A percentile compares a stretch with the other conserved stretches of the same genome.
phyloP scores from a whole-genome alignment of 2,888 invertebrate species.

The Drosophila antonietae region DNA sequence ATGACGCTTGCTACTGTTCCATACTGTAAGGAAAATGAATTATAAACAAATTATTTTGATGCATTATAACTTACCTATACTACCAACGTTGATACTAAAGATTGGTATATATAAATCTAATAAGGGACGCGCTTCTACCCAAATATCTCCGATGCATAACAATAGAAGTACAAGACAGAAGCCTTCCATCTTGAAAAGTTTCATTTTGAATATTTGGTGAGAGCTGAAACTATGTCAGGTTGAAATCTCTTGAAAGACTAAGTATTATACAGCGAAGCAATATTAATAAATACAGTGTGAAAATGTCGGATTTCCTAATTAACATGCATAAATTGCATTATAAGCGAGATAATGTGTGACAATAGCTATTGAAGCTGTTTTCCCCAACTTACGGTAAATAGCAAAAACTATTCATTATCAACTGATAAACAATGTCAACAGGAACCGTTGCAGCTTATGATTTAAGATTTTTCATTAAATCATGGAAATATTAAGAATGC shows the following conservation, averaged over 20 bases:
- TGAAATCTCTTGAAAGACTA: conserved; percentile 19
- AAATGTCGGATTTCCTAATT: neutral
- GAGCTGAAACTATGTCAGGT: neutral
- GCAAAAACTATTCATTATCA: neutral
- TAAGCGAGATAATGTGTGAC: neutral
- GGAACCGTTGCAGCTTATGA: neutral
- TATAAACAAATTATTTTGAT: neutral
- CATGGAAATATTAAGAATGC: too few species aligned
- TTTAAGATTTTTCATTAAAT: neutral
- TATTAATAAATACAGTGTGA: conserved; percentile 24
- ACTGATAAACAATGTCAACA: neutral
- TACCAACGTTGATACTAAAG: neutral
- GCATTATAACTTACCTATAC: neutral
- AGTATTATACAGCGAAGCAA: neutral
- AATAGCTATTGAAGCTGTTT: neutral
- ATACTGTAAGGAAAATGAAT: neutral
- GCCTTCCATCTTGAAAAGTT: conserved; percentile 52
- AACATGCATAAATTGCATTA: neutral
- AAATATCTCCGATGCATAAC: conserved; percentile 24
- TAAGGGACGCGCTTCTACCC: neutral
- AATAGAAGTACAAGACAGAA: conserved; percentile 17
- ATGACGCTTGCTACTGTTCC: neutral
- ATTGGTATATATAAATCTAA: neutral
- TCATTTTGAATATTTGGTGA: conserved; percentile 37
- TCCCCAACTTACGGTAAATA: neutral